Conservation (phyloP, 2,888 invertebrate genomes). For the Sisyra nigra region DNA sequence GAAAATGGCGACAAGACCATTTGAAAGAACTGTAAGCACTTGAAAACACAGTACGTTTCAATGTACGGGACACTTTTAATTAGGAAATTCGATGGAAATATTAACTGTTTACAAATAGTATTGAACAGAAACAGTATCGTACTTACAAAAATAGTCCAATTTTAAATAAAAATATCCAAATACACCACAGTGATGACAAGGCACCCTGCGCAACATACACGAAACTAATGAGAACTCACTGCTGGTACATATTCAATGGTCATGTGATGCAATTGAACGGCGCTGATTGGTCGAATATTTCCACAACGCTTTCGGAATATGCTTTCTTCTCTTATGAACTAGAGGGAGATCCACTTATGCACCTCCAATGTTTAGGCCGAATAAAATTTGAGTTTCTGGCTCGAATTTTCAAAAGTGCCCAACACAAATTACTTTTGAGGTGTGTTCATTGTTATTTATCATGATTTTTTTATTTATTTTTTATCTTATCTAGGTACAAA, state of each 20-base stretch:
- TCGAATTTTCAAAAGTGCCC: no score
- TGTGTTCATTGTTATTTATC: no score
- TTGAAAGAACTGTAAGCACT: conserved; percentile 1
- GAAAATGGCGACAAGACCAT: conserved; percentile 8
- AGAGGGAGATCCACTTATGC: neutral
- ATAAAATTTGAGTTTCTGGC: no score
- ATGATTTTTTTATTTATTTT: no score
- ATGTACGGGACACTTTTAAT: neutral
- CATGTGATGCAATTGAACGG: conserved; percentile 6
- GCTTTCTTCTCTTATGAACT: neutral
- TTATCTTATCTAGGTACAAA: no score
- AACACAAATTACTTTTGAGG: no score
- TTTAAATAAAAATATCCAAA: conserved; percentile 8
- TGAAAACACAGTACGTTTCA: neutral
- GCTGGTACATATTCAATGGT: conserved; percentile 3
- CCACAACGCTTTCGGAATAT: neutral
- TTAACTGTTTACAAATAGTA: conserved; percentile 3
- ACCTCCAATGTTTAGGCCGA: neutral
- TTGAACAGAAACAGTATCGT: conserved; percentile 1
- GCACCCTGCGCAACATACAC: conserved; percentile 11
- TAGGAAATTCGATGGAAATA: neutral
- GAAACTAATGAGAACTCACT: conserved; percentile 4
- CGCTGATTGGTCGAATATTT: conserved; percentile 2
- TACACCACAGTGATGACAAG: conserved; percentile 16
- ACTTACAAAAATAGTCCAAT: conserved; percentile 8